Evolutionary conservation across 2,113 vertebrate species (phyloP).

Genomic region (Heteronetta atricapilla): DNA sequence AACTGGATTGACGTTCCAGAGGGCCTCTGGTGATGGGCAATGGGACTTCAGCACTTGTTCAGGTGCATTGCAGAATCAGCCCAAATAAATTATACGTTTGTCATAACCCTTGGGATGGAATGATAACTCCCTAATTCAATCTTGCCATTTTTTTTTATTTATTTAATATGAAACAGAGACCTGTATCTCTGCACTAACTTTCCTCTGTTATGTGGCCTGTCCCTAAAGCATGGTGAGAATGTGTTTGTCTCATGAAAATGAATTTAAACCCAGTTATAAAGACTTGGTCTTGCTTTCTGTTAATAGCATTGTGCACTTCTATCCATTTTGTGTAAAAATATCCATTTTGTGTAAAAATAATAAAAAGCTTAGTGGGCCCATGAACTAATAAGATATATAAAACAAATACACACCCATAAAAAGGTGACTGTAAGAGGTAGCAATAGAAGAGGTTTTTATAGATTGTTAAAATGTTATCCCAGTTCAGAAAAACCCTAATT

Average conservation of each 20-base stretch:
- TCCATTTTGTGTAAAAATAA: background rate
- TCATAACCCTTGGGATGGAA: background rate
- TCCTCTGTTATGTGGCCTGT: background rate
- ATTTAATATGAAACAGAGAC: background rate
- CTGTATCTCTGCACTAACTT: background rate
- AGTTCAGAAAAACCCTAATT: background rate
- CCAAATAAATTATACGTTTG: rapidly evolving
- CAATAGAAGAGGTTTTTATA: background rate
- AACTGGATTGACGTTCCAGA: background rate
- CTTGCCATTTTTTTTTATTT: background rate
- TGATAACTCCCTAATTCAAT: background rate
- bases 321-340: background rate
- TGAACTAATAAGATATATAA: background rate
- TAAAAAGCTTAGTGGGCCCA: background rate
- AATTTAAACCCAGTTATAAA: background rate
- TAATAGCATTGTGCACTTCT: background rate
- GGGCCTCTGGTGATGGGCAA: background rate
- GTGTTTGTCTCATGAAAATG: background rate
- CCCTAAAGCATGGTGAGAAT: background rate
- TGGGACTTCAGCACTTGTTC: background rate
- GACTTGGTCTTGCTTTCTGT: background rate
- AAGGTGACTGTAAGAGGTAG: background rate
- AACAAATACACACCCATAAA: background rate
- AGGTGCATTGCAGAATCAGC: background rate
- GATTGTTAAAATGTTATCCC: background rate